Evolutionary conservation across 1,140 invertebrate species (phyloP).

Genomic region (Panonychus citri): DNA sequence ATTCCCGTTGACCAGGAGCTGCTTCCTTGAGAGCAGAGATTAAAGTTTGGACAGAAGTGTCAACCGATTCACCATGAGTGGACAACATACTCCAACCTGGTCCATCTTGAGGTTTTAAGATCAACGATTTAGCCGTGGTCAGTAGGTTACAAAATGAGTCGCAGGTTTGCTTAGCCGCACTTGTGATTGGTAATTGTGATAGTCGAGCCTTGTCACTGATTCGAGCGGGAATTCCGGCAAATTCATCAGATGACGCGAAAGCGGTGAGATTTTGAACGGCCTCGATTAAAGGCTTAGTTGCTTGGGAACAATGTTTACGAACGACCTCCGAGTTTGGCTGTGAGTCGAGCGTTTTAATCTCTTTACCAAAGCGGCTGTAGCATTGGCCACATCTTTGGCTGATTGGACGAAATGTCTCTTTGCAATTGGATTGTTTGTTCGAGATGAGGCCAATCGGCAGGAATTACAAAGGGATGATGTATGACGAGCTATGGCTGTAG

Average conservation of each 20-base stretch:
- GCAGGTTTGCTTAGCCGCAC: conserved; percentile 50
- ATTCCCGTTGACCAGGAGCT: conserved; percentile 82
- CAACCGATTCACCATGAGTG: conserved; percentile 75
- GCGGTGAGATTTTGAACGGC: conserved; percentile 76
- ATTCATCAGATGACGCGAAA: conserved; percentile 80
- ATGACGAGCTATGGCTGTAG: conserved; percentile 84
- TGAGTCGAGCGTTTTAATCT: conserved; percentile 67
- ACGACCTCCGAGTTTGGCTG: conserved; percentile 49
- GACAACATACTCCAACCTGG: conserved; percentile 79
- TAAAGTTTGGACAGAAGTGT: conserved; percentile 77
- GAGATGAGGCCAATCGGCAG: conserved; percentile 70
- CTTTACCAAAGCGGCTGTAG: conserved; percentile 76
- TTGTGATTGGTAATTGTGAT: conserved; percentile 64
- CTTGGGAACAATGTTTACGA: conserved; percentile 41
- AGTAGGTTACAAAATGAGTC: conserved; percentile 74
- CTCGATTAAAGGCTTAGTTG: conserved; percentile 61
- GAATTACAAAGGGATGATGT: conserved; percentile 66
- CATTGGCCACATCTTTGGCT: conserved; percentile 89
- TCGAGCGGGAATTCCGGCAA: conserved; percentile 66
- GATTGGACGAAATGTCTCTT: conserved; percentile 80
- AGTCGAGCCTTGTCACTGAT: conserved; percentile 46
- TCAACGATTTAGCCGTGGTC: conserved; percentile 52
- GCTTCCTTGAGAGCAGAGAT: conserved; percentile 74
- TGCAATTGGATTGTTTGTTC: conserved; percentile 71
- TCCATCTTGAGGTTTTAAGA: conserved; percentile 49